A percentile compares a stretch with the other conserved stretches of the same genome.
These are phyloP conservation scores for Crossaster papposus DNA, from an alignment of 53 echinoderm and acorn worm species.

Conservation along the genomic window DNA sequence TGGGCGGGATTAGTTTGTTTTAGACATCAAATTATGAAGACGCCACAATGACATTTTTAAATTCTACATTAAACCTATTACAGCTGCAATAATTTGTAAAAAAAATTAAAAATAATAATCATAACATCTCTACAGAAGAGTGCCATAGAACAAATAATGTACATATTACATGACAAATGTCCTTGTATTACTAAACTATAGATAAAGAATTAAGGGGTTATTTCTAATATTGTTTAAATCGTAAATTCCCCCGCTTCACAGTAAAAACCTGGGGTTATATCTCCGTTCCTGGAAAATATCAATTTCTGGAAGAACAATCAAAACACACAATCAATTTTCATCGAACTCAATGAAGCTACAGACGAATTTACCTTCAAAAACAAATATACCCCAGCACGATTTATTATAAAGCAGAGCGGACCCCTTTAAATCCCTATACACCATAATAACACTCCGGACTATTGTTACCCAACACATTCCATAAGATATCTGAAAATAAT, in stretches of 20 bases:
- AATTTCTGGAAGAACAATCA: conserved; percentile 4
- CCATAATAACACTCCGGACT: too few species aligned
- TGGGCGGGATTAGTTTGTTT: background rate
- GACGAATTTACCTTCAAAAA: background rate
- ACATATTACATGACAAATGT: background rate
- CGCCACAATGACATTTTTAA: background rate
- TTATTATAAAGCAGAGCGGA: too few species aligned
- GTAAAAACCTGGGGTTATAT: background rate
- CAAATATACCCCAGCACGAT: too few species aligned
- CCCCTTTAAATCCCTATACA: too few species aligned
- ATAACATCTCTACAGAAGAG: background rate
- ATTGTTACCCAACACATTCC: too few species aligned
- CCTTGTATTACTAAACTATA: background rate
- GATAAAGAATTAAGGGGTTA: background rate
- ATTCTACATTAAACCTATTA: background rate
- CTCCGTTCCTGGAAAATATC: background rate
- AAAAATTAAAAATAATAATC: background rate
- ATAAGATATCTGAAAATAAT: too few species aligned
- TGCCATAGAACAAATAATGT: background rate
- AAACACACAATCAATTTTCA: background rate
- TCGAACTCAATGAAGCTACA: conserved; percentile 20
- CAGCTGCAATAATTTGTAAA: background rate
- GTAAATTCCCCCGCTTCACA: background rate
- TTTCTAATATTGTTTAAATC: background rate
- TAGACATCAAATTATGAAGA: background rate